Evolutionary conservation across 2,888 invertebrate genomes (phyloP), one percentile per base, ranked within the genome.

Genomic region (Colostygia pectinataria): DNA sequence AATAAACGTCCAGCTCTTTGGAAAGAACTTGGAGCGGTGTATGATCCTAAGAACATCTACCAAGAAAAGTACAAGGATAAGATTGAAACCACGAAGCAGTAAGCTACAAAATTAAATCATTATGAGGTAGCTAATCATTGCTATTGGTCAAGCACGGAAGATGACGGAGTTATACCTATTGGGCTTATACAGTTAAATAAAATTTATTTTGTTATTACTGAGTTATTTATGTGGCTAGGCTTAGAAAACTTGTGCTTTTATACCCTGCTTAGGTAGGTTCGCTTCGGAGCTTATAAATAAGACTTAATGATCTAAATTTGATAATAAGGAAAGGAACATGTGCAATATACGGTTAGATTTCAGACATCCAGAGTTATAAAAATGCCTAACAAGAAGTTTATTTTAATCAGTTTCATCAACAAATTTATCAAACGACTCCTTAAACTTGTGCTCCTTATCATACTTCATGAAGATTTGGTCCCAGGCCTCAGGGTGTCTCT

Each of bases 21-120:
- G 94, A 92, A 93, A 46, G 87, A 92, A 44, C 80, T 96, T 8
- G 83, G 94, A 33, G 82, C 76, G 12, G 95, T 94, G 74, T 96
- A 93, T 72, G 96, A 96, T 72, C 94, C 94, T 2, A 80, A 93
- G 0, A 92, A 93, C 44, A 75, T 91, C 44, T 96, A 95, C 86
- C 92, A 92, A 60, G 82, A 83, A 51, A 93, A 91, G 64, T 95
- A 95, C 87, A 91, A 91, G 72, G 86, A 90, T 53, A 80, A 77
- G 60, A 69, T 89, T 15, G 75, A 83, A 0, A 63, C 79, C 1
- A 77, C 61, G 2, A 84, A 83, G 59, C 59, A 39, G 2, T 54
- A 39, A 24, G 40, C 0, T 2, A 28, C 18, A 8, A 10, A 20
- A 1, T 7, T 2, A 6, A 9, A 2, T 3, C 18, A 18, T 18